Base-by-base conservation (phyloP, 2,797 vertebrate genomes). In the Apogon talboti region DNA sequence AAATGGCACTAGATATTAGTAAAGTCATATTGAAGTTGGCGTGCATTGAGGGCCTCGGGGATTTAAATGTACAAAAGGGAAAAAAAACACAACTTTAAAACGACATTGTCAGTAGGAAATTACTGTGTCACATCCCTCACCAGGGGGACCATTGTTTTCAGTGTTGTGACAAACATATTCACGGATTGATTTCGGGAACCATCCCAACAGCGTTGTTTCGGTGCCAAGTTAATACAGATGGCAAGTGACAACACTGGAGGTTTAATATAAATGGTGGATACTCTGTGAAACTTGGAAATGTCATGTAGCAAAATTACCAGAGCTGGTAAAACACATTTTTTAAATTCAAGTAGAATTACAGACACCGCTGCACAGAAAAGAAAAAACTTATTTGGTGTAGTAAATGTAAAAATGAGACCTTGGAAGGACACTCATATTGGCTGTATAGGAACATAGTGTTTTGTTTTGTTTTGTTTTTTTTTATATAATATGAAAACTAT, bases 141-240 rank as follows among this genome's bases (percentile, higher is more conserved):
- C 11, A 4, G 6, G 19, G 53, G 46, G 53, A 57, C 47, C 65
- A 21, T 64, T 77, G 69, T 74, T 82, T 71, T 43, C 68, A 72
- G 24, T 56, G 71, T 47, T 72, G 66, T 70, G 72, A 76, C 67
- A 79, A 70, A 81, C 38, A 55, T 41, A 76, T 78, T 73, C 47
- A 64, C 18, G 66, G 40, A 67, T 19, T 67, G 52, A 66, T 71
- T 79, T 78, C 8, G 21, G 66, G 61, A 51, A 35, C 50, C 30
- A 18, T 45, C 63, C 68, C 65, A 73, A 35, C 64, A 57, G 47
- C 48, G 30, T 35, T 50, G 45, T 45, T 61, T 45, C 21, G n/a
- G 15, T 53, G 75, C 48, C 63, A 53, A 73, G 56, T 48, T 53
- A 45, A 77, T 74, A 71, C 71, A 66, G 62, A 83, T 59, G 49